Evolutionary conservation across 2,888 invertebrate genomes (phyloP).

Genomic region (Stenichneumon culpator): DNA sequence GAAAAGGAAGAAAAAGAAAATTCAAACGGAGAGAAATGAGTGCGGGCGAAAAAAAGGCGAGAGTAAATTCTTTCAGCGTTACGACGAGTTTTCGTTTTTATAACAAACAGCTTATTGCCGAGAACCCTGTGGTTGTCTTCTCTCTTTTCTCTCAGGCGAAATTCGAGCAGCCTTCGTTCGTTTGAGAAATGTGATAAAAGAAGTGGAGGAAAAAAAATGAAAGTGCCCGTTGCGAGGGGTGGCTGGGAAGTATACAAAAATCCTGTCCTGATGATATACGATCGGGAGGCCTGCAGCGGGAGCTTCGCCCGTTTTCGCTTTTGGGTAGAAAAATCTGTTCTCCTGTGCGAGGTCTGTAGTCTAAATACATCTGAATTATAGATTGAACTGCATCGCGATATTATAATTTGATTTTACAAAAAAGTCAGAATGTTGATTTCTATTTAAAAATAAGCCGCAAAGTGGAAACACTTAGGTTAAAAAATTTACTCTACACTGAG

Average conservation of each 20-base stretch:
- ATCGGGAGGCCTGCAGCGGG: background rate
- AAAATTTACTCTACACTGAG: background rate
- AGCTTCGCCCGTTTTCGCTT: background rate
- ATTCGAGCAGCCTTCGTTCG: background rate
- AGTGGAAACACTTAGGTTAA: background rate
- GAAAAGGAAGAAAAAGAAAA: conserved; percentile 1
- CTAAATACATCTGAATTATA: background rate
- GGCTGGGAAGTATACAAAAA: background rate
- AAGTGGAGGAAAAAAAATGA: background rate
- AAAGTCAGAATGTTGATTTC: background rate
- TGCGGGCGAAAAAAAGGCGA: background rate
- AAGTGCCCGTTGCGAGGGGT: background rate
- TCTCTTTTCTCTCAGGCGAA: background rate
- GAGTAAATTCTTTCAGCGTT: conserved; percentile 9
- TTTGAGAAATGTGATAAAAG: conserved; percentile 6
- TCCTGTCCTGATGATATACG: background rate
- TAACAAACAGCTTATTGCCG: conserved; percentile 12
- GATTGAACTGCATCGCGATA: background rate
- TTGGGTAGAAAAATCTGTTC: background rate
- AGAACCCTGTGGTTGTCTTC: background rate
- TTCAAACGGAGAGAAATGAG: background rate
- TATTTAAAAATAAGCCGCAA: background rate
- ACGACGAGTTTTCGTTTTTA: background rate
- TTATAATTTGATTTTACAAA: background rate
- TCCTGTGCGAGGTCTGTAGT: background rate